These are phyloP conservation scores for Colistium nudipinnis DNA, from an alignment of 2,113 vertebrate species.

Conservation along the genomic window DNA sequence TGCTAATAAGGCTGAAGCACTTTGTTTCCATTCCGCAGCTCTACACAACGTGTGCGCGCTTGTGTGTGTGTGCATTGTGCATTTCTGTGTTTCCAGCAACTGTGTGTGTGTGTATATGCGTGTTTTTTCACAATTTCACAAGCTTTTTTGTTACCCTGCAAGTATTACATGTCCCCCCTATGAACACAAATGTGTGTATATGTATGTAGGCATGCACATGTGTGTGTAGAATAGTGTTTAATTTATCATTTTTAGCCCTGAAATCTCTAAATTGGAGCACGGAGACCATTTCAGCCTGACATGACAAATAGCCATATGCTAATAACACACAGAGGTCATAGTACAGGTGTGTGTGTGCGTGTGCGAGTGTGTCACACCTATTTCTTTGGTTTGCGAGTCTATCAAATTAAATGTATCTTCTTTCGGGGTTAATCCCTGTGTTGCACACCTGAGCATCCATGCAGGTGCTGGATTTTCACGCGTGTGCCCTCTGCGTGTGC, in stretches of 20 bases:
- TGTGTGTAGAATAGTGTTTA: constrained; percentile 15
- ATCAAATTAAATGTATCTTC: too few species aligned
- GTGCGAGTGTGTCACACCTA: not conserved
- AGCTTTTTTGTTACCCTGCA: too few species aligned
- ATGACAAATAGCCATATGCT: constrained; percentile 56
- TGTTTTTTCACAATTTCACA: not conserved
- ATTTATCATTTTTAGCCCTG: constrained; percentile 23
- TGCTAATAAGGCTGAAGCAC: constrained; percentile 56
- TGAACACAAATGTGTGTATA: not conserved
- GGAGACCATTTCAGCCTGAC: constrained; percentile 47
- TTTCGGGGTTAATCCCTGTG: constrained; percentile 4
- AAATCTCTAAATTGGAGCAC: constrained; percentile 38
- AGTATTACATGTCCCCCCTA: too few species aligned
- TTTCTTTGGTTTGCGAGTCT: too few species aligned
- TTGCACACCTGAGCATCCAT: constrained; percentile 1
- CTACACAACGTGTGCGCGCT: not conserved
- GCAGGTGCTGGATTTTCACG: constrained; percentile 5
- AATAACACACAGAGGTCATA: constrained; percentile 37
- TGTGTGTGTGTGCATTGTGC: not conserved
- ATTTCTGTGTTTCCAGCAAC: not conserved
- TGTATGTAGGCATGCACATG: not conserved
- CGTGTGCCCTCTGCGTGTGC: constrained; percentile 9
- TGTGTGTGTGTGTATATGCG: not conserved
- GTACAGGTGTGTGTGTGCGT: constrained; percentile 5
- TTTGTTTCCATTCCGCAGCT: constrained; percentile 39